phyloP scores from a whole-genome alignment of 2,797 vertebrate genomes.

The Parotocinclus haroldoi region DNA sequence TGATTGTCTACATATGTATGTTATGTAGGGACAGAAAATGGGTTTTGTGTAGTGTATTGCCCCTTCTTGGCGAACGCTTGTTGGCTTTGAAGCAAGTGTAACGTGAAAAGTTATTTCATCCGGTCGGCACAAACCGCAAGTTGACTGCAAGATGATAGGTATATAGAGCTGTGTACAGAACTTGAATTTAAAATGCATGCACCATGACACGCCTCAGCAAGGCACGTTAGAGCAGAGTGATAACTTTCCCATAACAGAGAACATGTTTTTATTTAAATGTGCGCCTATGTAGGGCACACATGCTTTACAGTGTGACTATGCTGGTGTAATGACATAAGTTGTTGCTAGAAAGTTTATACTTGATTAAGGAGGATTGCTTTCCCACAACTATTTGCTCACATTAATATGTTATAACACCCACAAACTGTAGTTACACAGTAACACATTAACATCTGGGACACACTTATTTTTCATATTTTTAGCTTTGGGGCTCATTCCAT shows the following conservation, averaged over 20 bases:
- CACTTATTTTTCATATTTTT: slow-evolving; percentile 35
- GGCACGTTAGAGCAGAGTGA: not conserved
- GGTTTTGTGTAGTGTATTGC: slow-evolving; percentile 19
- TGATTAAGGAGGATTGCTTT: slow-evolving; percentile 15
- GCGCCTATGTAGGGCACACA: not conserved
- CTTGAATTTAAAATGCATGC: not conserved
- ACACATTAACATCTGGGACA: not conserved
- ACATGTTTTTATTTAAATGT: too few species aligned
- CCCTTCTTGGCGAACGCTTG: slow-evolving; percentile 53
- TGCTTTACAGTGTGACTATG: not conserved
- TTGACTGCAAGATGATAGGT: slow-evolving; percentile 52
- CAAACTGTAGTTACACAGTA: slow-evolving; percentile 19
- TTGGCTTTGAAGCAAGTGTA: slow-evolving; percentile 65
- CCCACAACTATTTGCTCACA: slow-evolving; percentile 36
- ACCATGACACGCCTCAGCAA: slow-evolving; percentile 24
- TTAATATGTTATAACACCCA: slow-evolving; percentile 18
- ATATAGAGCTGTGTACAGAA: too few species aligned
- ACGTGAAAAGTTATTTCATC: slow-evolving; percentile 57
- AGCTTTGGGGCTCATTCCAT: slow-evolving; percentile 23
- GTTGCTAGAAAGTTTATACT: not conserved
- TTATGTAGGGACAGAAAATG: not conserved
- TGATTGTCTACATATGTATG: not conserved
- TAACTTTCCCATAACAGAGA: not conserved
- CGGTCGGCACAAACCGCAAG: slow-evolving; percentile 59
- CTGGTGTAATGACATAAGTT: not conserved